Conservation (phyloP, 1,140 invertebrate species). For the Psilanteris sp. region DNA sequence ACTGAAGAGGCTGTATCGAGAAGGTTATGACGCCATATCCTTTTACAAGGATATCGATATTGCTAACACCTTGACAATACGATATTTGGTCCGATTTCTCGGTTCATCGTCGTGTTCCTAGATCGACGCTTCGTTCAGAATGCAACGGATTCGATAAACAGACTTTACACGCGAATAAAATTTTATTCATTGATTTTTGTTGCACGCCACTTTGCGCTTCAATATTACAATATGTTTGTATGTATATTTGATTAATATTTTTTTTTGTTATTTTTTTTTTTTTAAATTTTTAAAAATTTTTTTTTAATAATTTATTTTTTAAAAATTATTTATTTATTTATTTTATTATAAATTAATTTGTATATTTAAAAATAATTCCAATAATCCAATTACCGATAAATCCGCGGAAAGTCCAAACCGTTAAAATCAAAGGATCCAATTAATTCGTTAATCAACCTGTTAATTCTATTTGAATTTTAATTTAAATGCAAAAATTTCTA, state of each 20-base stretch:
- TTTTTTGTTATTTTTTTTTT: not conserved
- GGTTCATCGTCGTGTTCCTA: slow-evolving; percentile 27
- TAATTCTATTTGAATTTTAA: no score
- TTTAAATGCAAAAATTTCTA: no score
- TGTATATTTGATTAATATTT: no score
- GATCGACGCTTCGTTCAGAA: slow-evolving; percentile 25
- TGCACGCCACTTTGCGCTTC: not conserved
- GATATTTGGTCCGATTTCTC: slow-evolving; percentile 61
- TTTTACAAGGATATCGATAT: slow-evolving; percentile 64
- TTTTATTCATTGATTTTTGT: slow-evolving; percentile 23
- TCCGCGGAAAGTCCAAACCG: no score
- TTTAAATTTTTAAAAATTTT: no score
- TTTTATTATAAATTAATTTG: no score
- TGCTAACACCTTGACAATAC: slow-evolving; percentile 58
- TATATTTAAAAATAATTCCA: no score
- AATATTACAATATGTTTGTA: not conserved
- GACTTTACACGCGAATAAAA: slow-evolving; percentile 10
- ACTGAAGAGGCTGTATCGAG: slow-evolving; percentile 54
- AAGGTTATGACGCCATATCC: slow-evolving; percentile 63
- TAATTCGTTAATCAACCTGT: no score
- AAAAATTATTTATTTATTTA: no score
- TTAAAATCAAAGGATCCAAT: no score
- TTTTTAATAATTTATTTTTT: no score
- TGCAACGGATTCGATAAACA: slow-evolving; percentile 15
- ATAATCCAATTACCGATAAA: no score